Evolutionary conservation across 2,113 vertebrate genomes (phyloP).

Genomic region (Erpornis zantholeuca): DNA sequence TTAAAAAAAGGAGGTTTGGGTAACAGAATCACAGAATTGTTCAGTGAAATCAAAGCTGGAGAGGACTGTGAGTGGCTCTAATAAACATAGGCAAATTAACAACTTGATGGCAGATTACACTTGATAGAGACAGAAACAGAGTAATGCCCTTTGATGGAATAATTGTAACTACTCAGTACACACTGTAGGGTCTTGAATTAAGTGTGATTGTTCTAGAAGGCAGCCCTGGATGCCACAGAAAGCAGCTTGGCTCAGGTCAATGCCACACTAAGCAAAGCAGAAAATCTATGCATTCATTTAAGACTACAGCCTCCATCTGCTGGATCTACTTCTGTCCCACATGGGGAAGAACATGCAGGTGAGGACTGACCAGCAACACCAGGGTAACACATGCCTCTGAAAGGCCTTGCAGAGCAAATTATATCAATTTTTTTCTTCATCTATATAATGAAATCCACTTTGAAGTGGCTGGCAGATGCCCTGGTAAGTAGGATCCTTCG

Average conservation of each 20-base stretch:
- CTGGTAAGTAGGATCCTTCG: not conserved
- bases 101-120: not conserved
- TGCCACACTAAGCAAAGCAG: not conserved
- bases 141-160: not conserved
- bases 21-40: not conserved
- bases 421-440: not conserved
- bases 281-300: not conserved
- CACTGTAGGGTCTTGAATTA: not conserved
- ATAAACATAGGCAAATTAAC: slow-evolving; percentile 1
- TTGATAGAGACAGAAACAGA: not conserved
- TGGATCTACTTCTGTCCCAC: not conserved
- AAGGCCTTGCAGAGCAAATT: not conserved
- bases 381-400: not conserved
- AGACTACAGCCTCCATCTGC: not conserved
- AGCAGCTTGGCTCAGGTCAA: not conserved
- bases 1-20: not conserved
- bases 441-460: not conserved
- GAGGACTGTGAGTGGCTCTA: not conserved
- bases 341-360: not conserved
- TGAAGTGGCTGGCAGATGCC: not conserved
- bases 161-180: not conserved
- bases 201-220: not conserved
- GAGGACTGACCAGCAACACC: not conserved
- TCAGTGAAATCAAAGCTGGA: not conserved
- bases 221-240: not conserved